These are phyloP conservation scores for Mirounga angustirostris DNA, from an alignment of 2,113 vertebrate species.

Conservation along the genomic window DNA sequence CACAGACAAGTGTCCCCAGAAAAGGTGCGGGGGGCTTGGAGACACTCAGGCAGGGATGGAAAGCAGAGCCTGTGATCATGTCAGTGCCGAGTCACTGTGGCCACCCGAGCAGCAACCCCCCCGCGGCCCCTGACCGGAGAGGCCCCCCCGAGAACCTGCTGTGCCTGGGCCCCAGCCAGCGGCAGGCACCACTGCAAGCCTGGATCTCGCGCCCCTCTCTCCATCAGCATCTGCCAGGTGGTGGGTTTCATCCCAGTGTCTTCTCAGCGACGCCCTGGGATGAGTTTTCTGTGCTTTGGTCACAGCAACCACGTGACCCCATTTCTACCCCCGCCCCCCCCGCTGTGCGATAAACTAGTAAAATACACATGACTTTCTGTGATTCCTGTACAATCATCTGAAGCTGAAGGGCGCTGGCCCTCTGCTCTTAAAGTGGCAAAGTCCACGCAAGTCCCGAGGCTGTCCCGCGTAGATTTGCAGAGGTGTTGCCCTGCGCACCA, in stretches of 20 bases:
- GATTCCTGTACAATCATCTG: accelerated
- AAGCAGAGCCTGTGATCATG: too few relatives aligned
- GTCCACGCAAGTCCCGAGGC: accelerated
- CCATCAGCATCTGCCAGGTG: background rate
- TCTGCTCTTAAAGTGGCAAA: accelerated
- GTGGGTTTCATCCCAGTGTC: background rate
- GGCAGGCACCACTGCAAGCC: accelerated
- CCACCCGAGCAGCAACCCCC: background rate
- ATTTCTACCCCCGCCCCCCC: accelerated
- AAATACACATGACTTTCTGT: too few relatives aligned
- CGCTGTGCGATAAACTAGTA: accelerated
- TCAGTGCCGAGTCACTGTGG: background rate
- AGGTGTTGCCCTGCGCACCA: accelerated
- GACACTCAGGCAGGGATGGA: accelerated
- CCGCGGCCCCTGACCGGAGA: background rate
- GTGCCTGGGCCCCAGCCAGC: background rate
- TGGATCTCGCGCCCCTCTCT: background rate
- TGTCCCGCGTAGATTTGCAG: accelerated
- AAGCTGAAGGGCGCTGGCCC: accelerated
- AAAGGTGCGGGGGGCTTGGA: background rate
- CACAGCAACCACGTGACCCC: accelerated
- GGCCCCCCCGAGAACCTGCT: background rate
- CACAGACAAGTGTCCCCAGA: background rate
- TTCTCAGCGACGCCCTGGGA: background rate
- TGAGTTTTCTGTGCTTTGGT: accelerated